phyloP scores from a whole-genome alignment of 1,140 invertebrate species.

The Drosophila serrata region DNA sequence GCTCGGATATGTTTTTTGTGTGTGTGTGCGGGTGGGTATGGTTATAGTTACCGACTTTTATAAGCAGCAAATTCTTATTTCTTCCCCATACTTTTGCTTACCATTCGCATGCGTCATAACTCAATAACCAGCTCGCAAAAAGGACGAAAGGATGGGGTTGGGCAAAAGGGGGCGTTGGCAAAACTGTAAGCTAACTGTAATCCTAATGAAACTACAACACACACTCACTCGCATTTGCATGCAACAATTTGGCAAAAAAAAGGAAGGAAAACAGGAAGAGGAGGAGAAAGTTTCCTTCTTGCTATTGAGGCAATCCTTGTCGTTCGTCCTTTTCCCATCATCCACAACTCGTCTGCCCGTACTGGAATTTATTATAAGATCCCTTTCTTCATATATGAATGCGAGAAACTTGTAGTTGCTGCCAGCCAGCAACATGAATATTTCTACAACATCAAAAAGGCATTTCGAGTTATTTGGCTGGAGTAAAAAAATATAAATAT shows the following conservation, averaged over 20 bases:
- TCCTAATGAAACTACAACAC: slow-evolving; percentile 84
- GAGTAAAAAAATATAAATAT: slow-evolving; percentile 44
- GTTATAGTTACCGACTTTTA: slow-evolving; percentile 72
- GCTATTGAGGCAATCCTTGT: slow-evolving; percentile 44
- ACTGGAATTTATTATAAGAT: slow-evolving; percentile 84
- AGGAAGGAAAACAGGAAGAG: neutral
- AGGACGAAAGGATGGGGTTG: slow-evolving; percentile 3
- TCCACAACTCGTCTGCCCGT: slow-evolving; percentile 72
- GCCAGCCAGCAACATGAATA: slow-evolving; percentile 59
- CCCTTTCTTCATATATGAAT: slow-evolving; percentile 79
- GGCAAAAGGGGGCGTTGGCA: slow-evolving; percentile 20
- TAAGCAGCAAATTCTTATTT: slow-evolving; percentile 82
- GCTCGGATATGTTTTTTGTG: slow-evolving; percentile 33
- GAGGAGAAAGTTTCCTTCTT: slow-evolving; percentile 25
- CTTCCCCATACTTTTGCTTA: slow-evolving; percentile 59
- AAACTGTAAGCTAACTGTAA: slow-evolving; percentile 79
- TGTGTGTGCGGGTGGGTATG: slow-evolving; percentile 25
- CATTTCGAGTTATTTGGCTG: slow-evolving; percentile 77
- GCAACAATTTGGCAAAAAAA: slow-evolving; percentile 77
- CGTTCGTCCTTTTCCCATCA: slow-evolving; percentile 50
- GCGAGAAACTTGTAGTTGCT: slow-evolving; percentile 68
- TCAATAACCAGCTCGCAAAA: slow-evolving; percentile 70
- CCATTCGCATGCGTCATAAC: slow-evolving; percentile 82
- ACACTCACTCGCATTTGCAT: slow-evolving; percentile 70
- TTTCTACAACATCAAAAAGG: slow-evolving; percentile 79